A percentile compares a stretch with the other conserved stretches of the same genome.
Evolutionary conservation across 1,140 invertebrate genomes (phyloP).

Genomic region (Papilio dardanus): DNA sequence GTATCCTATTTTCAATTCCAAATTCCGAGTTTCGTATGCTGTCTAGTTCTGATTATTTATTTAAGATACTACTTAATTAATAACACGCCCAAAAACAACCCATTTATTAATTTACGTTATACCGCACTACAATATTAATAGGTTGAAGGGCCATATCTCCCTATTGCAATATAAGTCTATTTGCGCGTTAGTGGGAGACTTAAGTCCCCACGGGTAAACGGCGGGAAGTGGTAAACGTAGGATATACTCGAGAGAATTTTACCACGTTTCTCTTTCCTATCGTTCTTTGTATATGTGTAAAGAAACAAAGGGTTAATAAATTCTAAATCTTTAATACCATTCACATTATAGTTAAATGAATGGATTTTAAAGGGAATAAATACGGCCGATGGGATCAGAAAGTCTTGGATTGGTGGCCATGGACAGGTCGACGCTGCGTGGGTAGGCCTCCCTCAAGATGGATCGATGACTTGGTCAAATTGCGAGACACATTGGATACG

Average conservation of each 20-base stretch:
- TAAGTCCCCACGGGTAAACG: conserved; percentile 49
- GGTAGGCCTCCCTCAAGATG: no score
- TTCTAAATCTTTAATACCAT: neutral
- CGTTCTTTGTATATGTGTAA: conserved; percentile 24
- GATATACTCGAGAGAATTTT: conserved; percentile 62
- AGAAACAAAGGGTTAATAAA: neutral
- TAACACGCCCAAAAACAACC: conserved; percentile 43
- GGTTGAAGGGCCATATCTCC: conserved; percentile 44
- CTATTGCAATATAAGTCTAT: conserved; percentile 60
- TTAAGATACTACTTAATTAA: conserved; percentile 40
- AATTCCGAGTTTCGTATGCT: neutral
- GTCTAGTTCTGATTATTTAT: conserved; percentile 38
- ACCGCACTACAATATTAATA: conserved; percentile 52
- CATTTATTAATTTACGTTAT: conserved; percentile 47
- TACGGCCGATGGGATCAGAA: no score
- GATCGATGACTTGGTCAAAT: no score
- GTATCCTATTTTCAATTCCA: no score
- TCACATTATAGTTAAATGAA: neutral
- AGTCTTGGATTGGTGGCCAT: no score
- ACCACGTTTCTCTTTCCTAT: conserved; percentile 54
- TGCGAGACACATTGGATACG: no score
- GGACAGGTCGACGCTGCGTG: no score
- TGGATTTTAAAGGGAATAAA: neutral
- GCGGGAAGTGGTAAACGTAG: conserved; percentile 59
- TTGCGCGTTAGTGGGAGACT: conserved; percentile 58